Conservation (phyloP, 53 echinoderm and acorn worm species). For the Apostichopus leukothele region DNA sequence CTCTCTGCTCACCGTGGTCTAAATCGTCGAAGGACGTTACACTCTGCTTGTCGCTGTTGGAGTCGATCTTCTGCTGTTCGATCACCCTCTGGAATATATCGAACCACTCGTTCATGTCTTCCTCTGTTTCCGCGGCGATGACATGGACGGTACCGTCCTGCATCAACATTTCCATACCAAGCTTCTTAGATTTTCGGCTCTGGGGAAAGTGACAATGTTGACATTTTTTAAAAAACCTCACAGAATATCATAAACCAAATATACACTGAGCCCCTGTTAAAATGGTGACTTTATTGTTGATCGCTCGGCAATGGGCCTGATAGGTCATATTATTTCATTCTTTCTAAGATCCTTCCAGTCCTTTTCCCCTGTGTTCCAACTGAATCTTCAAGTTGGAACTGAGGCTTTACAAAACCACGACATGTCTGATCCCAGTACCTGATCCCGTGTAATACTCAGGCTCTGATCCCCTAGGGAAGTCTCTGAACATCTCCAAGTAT, state of each 20-base stretch:
- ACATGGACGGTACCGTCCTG: slow-evolving; percentile 68
- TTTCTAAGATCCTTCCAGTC: not conserved
- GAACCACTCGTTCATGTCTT: slow-evolving; percentile 87
- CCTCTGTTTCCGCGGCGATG: slow-evolving; percentile 87
- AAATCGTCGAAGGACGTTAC: slow-evolving; percentile 87
- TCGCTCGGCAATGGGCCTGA: not conserved
- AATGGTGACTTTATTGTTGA: no score
- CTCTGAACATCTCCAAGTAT: no score
- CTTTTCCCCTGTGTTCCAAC: no score
- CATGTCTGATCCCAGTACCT: no score
- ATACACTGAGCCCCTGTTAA: no score
- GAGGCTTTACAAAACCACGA: no score
- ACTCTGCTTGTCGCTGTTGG: slow-evolving; percentile 85
- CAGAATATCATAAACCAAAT: no score
- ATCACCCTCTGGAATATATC: slow-evolving; percentile 76
- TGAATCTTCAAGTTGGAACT: no score
- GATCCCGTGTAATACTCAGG: no score
- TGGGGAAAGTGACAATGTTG: slow-evolving; percentile 11
- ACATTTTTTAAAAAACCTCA: no score
- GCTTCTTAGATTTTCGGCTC: slow-evolving; percentile 71
- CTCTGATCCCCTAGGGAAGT: no score
- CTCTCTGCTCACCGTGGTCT: slow-evolving; percentile 61
- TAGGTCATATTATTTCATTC: not conserved
- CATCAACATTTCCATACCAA: slow-evolving; percentile 84
- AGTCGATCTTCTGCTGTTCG: slow-evolving; percentile 79